Base-by-base conservation (phyloP, 23 tunicate genomes). In the Trididemnum miniatum region DNA sequence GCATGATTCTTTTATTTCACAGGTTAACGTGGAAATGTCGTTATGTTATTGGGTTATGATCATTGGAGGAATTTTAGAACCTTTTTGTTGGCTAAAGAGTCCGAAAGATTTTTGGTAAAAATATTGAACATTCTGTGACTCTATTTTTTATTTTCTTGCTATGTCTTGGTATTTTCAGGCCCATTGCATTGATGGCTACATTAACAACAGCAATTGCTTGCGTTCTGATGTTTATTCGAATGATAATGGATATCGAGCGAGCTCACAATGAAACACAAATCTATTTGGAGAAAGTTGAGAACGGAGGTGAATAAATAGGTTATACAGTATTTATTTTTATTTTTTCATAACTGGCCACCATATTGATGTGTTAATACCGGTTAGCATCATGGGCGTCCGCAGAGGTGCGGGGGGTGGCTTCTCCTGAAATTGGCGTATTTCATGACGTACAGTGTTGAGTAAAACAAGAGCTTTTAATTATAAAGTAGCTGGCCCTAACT, bases 31-130 rank as follows among this genome's bases (percentile, higher is more conserved):
- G 25, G 90, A 87, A 66, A 88, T 96, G 71, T 87, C 99, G 2
- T 35, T 91, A 23, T 96, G 99, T 78, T 83, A 79, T 35, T 87
- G 92, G 94, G 92, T 96, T 0, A 80, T 91, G 84, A 91, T 96
- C 50, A 88, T 96, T 75, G 99, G 99, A n/a, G 83, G 91, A 18
- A 39, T 84, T 24, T 71, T 96, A 22, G 90, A 88, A 20, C 99
- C 99, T 22, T 91, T 96, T 76, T 94, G 99, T 51, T 96, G 97
- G 97, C 35, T 96, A 59, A 91, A 87, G 78, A 88, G 97, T 65
- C 99, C 99, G 0, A 87, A 94, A 44, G 99, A 96, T 77, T 92
- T 96, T 65, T 93, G 97, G 97, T 96, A 65, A 82, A 25, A 62
- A 12, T 20, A 20, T 62, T 62, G 67, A 62, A 62, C 67, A 12